Percentiles rank a stretch among this genome's conserved stretches.
phyloP scores from a whole-genome alignment of 2,888 invertebrate genomes.

The Dolichopus griseipennis region DNA sequence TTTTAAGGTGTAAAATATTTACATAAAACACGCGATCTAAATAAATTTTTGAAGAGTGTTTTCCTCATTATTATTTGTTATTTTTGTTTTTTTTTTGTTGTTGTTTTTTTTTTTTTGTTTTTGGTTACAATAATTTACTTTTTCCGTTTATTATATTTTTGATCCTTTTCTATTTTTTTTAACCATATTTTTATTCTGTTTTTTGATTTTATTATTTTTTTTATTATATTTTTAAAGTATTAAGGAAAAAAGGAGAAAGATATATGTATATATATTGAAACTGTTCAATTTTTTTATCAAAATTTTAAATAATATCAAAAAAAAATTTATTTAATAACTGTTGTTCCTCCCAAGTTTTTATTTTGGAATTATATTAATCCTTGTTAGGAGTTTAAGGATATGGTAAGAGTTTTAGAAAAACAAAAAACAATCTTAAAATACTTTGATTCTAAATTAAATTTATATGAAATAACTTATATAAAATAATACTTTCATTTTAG shows the following conservation, averaged over 20 bases:
- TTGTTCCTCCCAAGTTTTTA: neutral
- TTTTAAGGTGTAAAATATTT: conserved; percentile 9
- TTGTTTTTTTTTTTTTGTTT: neutral
- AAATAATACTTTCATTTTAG: no score
- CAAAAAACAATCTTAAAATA: no score
- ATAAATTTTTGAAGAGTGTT: conserved; percentile 1
- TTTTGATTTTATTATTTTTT: no score
- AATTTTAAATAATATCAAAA: no score
- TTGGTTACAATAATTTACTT: neutral
- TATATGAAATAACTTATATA: no score
- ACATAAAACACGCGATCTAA: conserved; percentile 8
- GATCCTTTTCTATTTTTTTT: neutral
- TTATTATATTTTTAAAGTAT: no score
- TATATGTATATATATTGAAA: neutral
- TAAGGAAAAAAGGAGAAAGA: no score
- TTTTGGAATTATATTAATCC: neutral
- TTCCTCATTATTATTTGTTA: neutral
- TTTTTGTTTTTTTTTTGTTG: neutral
- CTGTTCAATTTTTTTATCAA: neutral
- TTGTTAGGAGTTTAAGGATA: neutral
- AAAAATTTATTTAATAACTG: neutral
- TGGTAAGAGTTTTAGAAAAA: no score
- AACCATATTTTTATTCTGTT: no score
- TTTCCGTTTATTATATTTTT: neutral
- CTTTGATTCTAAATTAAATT: no score